Evolutionary conservation across 2,888 invertebrate genomes (phyloP).

Genomic region (Drosophila rubida): DNA sequence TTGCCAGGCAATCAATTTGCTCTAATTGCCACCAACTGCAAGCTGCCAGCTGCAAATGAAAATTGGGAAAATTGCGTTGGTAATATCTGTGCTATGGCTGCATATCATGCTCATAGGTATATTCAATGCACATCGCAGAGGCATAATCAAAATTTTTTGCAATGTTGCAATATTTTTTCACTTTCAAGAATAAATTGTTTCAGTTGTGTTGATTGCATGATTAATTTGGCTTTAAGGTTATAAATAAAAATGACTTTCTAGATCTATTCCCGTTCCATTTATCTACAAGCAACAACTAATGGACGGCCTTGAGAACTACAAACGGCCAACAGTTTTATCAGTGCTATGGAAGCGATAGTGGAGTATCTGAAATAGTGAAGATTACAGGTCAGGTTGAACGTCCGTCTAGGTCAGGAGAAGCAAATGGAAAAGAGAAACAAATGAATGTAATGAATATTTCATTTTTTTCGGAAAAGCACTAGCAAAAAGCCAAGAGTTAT

Average conservation of each 20-base stretch:
- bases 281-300: conserved; percentile 24
- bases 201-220: conserved; percentile 1
- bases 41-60: conserved; percentile 6
- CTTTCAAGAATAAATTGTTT: not conserved
- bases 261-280: conserved; percentile 24
- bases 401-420: conserved; percentile 44
- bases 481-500: conserved; percentile 10
- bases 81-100: not conserved
- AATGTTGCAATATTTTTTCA: too few species aligned
- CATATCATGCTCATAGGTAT: not conserved
- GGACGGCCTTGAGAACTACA: conserved; percentile 37
- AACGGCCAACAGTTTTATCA: conserved; percentile 30
- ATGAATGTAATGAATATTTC: conserved; percentile 1
- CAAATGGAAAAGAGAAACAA: not conserved
- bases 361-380: conserved; percentile 26
- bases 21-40: not conserved
- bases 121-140: not conserved
- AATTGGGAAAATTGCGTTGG: not conserved
- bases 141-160: not conserved
- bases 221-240: not conserved
- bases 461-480: not conserved
- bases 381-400: conserved; percentile 32
- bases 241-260: conserved; percentile 1
- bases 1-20: conserved; percentile 14
- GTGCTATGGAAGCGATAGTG: conserved; percentile 25